These are phyloP conservation scores for Neoarius graeffei DNA, from an alignment of 2,113 vertebrate species.

Conservation along the genomic window DNA sequence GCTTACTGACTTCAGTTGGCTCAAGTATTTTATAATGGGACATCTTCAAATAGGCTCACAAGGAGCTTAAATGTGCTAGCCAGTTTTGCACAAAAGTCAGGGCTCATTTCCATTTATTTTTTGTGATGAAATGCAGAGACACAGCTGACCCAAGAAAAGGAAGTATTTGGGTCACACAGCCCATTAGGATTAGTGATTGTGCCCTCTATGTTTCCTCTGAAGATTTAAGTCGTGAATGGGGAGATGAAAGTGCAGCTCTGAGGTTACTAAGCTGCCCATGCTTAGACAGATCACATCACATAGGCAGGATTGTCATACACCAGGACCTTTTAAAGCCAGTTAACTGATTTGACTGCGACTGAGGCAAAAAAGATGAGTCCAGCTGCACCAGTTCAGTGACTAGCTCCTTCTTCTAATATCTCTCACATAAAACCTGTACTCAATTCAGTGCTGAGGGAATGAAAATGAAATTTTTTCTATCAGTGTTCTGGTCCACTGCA, in stretches of 20 bases:
- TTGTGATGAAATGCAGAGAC: constrained; percentile 41
- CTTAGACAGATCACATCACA: constrained; percentile 54
- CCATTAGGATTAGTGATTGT: constrained; percentile 61
- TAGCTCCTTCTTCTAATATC: neutral
- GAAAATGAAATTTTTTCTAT: constrained; percentile 7
- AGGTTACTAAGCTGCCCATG: constrained; percentile 45
- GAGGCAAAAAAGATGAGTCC: neutral
- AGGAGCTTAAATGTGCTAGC: constrained; percentile 40
- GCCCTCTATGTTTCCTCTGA: constrained; percentile 54
- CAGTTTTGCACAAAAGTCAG: constrained; percentile 9
- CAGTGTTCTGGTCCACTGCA: constrained; percentile 7
- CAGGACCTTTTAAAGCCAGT: neutral
- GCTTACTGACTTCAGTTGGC: constrained; percentile 64
- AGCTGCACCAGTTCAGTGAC: neutral
- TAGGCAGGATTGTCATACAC: constrained; percentile 33
- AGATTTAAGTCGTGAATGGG: constrained; percentile 46
- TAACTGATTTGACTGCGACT: neutral
- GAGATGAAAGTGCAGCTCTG: constrained; percentile 50
- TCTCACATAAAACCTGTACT: neutral
- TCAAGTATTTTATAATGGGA: constrained; percentile 52
- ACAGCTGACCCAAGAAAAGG: constrained; percentile 35
- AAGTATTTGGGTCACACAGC: constrained; percentile 49
- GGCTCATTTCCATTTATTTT: constrained; percentile 36
- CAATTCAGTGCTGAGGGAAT: neutral
- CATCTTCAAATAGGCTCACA: constrained; percentile 57